phyloP scores from a whole-genome alignment of 2,888 invertebrate genomes.

The Drosophila testacea region DNA sequence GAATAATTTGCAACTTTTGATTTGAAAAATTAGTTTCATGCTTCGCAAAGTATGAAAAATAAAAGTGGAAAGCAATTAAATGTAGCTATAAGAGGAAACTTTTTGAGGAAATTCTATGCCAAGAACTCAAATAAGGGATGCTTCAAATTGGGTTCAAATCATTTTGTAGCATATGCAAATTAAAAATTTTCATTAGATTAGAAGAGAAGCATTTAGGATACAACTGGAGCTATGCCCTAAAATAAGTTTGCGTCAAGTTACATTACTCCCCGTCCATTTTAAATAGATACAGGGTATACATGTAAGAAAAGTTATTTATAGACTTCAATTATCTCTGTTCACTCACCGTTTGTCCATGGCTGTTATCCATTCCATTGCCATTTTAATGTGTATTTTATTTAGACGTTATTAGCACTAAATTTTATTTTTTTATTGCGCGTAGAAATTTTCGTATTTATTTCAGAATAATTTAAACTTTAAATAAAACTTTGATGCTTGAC shows the following conservation, averaged over 20 bases:
- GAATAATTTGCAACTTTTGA: conserved; percentile 33
- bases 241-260: not conserved
- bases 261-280: not conserved
- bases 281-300: not conserved
- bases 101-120: not conserved
- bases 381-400: conserved; percentile 56
- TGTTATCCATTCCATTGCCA: conserved; percentile 87
- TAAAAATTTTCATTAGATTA: not conserved
- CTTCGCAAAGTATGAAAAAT: conserved; percentile 27
- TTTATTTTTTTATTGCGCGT: conserved; percentile 15
- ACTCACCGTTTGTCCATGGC: conserved; percentile 87
- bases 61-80: conserved; percentile 20
- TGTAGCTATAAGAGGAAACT: conserved; percentile 4
- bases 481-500: conserved; percentile 15
- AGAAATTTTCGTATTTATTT: conserved; percentile 1
- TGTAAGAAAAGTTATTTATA: not conserved
- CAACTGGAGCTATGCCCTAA: not conserved
- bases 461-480: conserved; percentile 13
- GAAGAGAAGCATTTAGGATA: not conserved
- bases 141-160: not conserved
- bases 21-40: conserved; percentile 27
- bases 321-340: not conserved
- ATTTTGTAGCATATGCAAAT: not conserved
- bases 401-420: not conserved
- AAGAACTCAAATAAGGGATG: conserved; percentile 15